These are phyloP conservation scores for Macrobrachium rosenbergii DNA, from an alignment of 1,140 invertebrate species.

Conservation along the genomic window DNA sequence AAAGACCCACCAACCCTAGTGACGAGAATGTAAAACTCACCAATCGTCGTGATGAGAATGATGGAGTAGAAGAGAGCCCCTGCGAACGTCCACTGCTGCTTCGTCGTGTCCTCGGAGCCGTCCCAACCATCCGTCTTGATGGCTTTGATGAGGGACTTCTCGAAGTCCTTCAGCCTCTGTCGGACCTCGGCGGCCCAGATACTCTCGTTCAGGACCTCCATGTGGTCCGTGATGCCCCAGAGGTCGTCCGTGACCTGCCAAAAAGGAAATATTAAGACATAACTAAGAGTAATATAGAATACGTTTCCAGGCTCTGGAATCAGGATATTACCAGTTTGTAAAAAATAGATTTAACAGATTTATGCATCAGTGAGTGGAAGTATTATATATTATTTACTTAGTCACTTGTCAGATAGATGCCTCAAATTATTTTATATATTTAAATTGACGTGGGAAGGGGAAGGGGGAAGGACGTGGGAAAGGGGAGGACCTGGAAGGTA, in stretches of 20 bases:
- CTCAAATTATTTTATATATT: too few relatives aligned
- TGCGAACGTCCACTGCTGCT: constrained; percentile 89
- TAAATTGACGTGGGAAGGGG: not conserved
- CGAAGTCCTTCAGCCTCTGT: constrained; percentile 76
- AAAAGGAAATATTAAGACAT: not conserved
- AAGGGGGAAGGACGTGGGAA: not conserved
- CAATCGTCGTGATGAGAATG: constrained; percentile 97
- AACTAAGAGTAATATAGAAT: not conserved
- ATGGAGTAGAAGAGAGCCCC: constrained; percentile 96
- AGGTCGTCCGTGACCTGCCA: constrained; percentile 77
- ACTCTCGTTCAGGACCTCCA: constrained; percentile 77
- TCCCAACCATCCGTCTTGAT: constrained; percentile 94
- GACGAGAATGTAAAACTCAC: constrained; percentile 78
- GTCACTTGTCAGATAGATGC: too few relatives aligned
- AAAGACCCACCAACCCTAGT: too few relatives aligned
- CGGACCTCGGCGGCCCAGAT: constrained; percentile 79
- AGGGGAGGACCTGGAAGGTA: not conserved
- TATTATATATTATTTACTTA: too few relatives aligned
- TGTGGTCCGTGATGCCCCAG: constrained; percentile 80
- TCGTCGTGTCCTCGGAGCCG: constrained; percentile 82
- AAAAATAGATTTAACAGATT: too few relatives aligned
- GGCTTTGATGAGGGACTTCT: constrained; percentile 83
- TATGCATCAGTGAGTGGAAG: too few relatives aligned
- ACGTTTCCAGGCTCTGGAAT: not conserved
- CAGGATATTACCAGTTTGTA: not conserved